These are phyloP conservation scores for Agriopis leucophaearia DNA, from an alignment of 2,888 invertebrate genomes.

Conservation along the genomic window DNA sequence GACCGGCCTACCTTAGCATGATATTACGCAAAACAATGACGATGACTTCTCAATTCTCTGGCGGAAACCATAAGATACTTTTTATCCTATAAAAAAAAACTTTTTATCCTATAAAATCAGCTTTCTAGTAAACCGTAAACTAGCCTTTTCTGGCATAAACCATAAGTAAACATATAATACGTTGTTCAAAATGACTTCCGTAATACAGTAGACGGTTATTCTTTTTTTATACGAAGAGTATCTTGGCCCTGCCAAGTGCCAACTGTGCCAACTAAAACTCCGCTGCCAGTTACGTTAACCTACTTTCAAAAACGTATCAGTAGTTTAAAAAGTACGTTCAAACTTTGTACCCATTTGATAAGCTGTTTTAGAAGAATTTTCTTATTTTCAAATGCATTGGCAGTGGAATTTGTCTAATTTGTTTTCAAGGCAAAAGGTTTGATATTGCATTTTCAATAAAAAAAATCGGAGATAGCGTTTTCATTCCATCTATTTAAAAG, in stretches of 20 bases:
- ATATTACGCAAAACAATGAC: too few relatives aligned
- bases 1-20: too few relatives aligned
- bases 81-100: too few relatives aligned
- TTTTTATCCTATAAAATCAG: too few relatives aligned
- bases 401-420: too few relatives aligned
- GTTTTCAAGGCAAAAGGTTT: too few relatives aligned
- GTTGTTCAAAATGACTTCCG: conserved; percentile 59
- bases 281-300: conserved; percentile 64
- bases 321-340: conserved; percentile 12
- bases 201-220: conserved; percentile 57
- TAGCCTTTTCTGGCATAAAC: conserved; percentile 46
- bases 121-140: conserved; percentile 32
- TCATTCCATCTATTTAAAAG: too few relatives aligned
- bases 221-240: conserved; percentile 55
- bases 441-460: too few relatives aligned
- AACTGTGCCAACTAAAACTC: conserved; percentile 65
- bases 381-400: too few relatives aligned
- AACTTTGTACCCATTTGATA: conserved; percentile 14
- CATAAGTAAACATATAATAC: conserved; percentile 54
- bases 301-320: conserved; percentile 51
- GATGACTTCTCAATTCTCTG: too few relatives aligned
- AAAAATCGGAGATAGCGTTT: too few relatives aligned
- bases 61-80: too few relatives aligned
- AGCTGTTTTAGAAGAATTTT: conserved; percentile 13
- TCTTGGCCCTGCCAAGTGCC: conserved; percentile 59